These are phyloP conservation scores for Meteorus sp. DNA, from an alignment of 1,140 invertebrate genomes.

Conservation along the genomic window DNA sequence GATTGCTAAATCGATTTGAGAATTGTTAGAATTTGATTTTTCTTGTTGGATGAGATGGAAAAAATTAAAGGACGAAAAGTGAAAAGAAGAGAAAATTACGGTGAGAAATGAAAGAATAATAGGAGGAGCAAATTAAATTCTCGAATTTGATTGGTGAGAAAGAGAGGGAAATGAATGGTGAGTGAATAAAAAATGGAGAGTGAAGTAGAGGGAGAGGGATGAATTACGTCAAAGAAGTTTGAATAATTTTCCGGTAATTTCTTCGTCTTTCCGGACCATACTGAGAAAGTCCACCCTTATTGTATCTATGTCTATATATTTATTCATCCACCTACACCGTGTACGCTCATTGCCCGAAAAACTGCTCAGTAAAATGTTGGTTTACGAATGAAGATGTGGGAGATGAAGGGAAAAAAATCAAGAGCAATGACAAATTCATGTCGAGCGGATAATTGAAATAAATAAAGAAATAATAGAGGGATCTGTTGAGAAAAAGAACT, in stretches of 20 bases:
- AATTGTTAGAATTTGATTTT: too few species aligned
- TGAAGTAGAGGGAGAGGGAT: too few species aligned
- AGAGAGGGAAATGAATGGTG: slow-evolving; percentile 3
- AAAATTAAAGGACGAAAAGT: too few species aligned
- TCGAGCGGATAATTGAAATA: slow-evolving; percentile 59
- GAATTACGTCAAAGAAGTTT: slow-evolving; percentile 26
- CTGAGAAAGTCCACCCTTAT: too few species aligned
- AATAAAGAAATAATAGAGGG: slow-evolving; percentile 59
- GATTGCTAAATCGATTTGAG: too few species aligned
- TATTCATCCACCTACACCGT: not conserved
- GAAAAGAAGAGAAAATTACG: too few species aligned
- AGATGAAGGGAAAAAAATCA: slow-evolving; percentile 48
- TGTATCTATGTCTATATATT: too few species aligned
- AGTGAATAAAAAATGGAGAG: too few species aligned
- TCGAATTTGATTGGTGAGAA: not conserved
- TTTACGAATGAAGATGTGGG: too few species aligned
- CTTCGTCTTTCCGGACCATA: slow-evolving; percentile 21
- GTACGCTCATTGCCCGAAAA: not conserved
- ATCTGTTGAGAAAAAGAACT: slow-evolving; percentile 42
- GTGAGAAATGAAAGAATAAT: slow-evolving; percentile 3
- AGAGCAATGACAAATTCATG: slow-evolving; percentile 59
- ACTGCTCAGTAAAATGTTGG: too few species aligned
- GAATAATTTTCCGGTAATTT: slow-evolving; percentile 28
- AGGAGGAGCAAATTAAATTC: not conserved
- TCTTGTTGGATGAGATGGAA: too few species aligned